Base-by-base conservation (phyloP, 2,797 vertebrate species). In the Microctenopoma stevenorrisi region DNA sequence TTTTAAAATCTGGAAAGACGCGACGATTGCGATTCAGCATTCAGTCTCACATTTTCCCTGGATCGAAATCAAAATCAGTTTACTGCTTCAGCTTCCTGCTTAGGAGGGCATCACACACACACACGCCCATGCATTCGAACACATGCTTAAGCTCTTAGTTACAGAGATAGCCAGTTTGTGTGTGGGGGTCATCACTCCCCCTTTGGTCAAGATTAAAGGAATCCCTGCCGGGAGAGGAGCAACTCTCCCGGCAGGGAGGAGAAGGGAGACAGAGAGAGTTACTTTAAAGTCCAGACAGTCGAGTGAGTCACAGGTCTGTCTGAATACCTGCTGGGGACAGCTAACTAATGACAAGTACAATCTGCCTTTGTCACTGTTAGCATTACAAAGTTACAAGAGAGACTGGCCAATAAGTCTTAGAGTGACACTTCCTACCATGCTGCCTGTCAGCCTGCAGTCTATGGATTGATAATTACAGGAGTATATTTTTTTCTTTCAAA, bases 201-300 rank as follows among this genome's bases (percentile, higher is more conserved):
- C 74, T 57, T 49, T 68, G 85, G 82, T 89, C 82, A 76, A 83
- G 88, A 89, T 90, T 83, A 89, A 87, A 89, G 82, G 83, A 83
- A 87, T 89, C 85, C 55, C 76, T 72, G 71, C 64, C 60, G 67
- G 82, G 61, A 72, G 73, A 79, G 48, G 75, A 82, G 71, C 82
- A 82, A 71, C 63, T 84, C 59, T 51, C 44, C 60, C 63, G 42
- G 77, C 78, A 84, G 76, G 74, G 55, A 64, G 50, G 61, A 68
- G 47, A 73, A 68, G 76, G 69, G 74, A 81, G 69, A 69, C 44
- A 18, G 64, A 69, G 68, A 75, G 81, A 82, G 82, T 83, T 74
- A 56, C 79, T 81, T 84, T 78, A 67, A 84, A 81, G 77, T 83
- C 65, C 68, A 67, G 76, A 77, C 66, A 49, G 68, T 47, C 40